Evolutionary conservation across 2,888 invertebrate species (phyloP), one percentile per base, ranked within the genome.

Genomic region (Rotaria socialis): DNA sequence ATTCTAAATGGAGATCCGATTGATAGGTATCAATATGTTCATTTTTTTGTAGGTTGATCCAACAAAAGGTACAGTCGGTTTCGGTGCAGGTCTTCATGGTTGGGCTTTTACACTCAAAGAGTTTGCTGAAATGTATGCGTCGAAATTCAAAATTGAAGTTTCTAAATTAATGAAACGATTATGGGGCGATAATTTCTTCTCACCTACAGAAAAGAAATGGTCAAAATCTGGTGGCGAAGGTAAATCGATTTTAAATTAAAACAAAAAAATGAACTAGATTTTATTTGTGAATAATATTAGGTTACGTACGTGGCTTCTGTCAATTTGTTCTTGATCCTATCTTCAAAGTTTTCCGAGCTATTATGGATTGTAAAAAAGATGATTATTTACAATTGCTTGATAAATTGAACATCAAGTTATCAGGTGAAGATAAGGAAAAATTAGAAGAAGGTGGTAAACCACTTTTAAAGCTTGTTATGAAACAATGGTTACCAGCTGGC

Each of bases 31-130:
- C 4, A 19, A 55, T 16, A 16, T 19, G 52, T 16, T 55, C 7
- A 55, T 55, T 2, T n/a, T 67, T 67, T 35, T 35, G 2, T 67
- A 67, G 67, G 94, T 95, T 89, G 97, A 97, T 92, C 98, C 99
- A 89, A 95, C 96, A 92, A 96, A 95, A 93, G 99, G 99, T 89
- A 98, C 97, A 88, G 99, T 99, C 88, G 99, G 99, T 90, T 99
- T 99, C 92, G 99, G 99, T 88, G 97, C 98, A 47, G 99, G 99
- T 90, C 95, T 99, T 88, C 99, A 99, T 92, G 98, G 99, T 88
- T 99, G 99, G 99, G 99, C 98, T 85, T 99, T 99, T 92, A 99
- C 99, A 88, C 94, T 99, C 89, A 99, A 99, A 93, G 97, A 99
- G 93, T 99, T 99, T 93, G 93, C 98, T 84, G 97, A 98, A 92